Percentiles rank a stretch among this genome's conserved stretches.
Conservation (phyloP, 2,113 vertebrate species). For the Phrynosoma blainvillii region DNA sequence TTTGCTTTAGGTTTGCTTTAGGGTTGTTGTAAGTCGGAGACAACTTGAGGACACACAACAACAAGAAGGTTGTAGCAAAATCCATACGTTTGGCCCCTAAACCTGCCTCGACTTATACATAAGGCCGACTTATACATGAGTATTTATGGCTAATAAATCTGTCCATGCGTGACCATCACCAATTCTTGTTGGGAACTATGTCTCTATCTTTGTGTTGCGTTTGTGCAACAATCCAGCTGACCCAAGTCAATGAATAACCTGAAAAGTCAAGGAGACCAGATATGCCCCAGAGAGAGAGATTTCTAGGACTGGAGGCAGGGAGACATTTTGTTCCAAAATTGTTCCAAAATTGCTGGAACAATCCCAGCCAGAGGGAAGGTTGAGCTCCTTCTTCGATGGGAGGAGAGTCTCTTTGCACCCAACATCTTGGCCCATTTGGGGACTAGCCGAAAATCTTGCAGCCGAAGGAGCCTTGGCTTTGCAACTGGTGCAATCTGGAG, state of each 20-base stretch:
- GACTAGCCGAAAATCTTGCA: neutral
- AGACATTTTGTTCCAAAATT: neutral
- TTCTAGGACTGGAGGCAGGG: neutral
- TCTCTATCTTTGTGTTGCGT: no score
- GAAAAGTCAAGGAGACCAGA: conserved; percentile 28
- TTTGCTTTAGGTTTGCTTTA: no score
- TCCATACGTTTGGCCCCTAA: no score
- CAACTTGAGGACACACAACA: no score
- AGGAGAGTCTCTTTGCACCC: neutral
- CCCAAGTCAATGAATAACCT: neutral
- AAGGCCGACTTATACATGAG: no score
- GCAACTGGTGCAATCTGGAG: neutral
- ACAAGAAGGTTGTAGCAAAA: no score
- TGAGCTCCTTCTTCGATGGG: neutral
- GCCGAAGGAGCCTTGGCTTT: no score
- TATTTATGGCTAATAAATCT: no score
- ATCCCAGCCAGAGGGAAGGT: neutral
- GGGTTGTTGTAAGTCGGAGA: no score
- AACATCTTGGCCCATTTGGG: neutral
- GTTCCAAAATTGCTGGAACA: neutral
- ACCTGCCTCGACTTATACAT: no score
- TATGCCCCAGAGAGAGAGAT: neutral
- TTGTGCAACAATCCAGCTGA: neutral
- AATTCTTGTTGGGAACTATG: no score
- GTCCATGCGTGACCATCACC: no score